Evolutionary conservation across 2,888 invertebrate species (phyloP).

Genomic region (Polydrusus cervinus): DNA sequence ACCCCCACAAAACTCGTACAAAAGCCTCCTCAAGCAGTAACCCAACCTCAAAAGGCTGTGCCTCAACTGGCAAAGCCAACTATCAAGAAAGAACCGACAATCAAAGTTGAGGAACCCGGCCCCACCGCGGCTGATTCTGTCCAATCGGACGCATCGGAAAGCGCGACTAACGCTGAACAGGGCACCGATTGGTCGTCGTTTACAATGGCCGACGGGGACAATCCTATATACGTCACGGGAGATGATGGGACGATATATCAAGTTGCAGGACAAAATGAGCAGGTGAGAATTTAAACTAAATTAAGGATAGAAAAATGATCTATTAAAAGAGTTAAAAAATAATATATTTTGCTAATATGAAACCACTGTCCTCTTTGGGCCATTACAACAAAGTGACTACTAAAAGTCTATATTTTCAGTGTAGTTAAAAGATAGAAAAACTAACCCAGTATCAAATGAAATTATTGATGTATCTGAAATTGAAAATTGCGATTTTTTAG

Average conservation of each 20-base stretch:
- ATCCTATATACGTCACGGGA: slow-evolving; percentile 85
- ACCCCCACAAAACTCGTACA: slow-evolving; percentile 16
- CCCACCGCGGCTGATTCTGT: slow-evolving; percentile 35
- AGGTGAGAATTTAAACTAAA: slow-evolving; percentile 65
- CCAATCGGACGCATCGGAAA: slow-evolving; percentile 33
- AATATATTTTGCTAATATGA: too few species aligned
- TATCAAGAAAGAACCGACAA: slow-evolving; percentile 9
- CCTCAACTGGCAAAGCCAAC: slow-evolving; percentile 19
- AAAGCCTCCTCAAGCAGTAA: not conserved
- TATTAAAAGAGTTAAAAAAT: too few species aligned
- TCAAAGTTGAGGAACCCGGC: slow-evolving; percentile 26
- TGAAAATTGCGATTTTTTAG: too few species aligned
- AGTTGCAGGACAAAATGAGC: slow-evolving; percentile 83
- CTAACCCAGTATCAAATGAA: too few species aligned
- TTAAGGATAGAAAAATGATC: too few species aligned
- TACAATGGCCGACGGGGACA: slow-evolving; percentile 69
- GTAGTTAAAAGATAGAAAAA: too few species aligned
- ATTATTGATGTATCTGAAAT: too few species aligned
- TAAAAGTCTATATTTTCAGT: too few species aligned
- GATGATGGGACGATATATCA: slow-evolving; percentile 89
- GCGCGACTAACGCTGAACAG: slow-evolving; percentile 29
- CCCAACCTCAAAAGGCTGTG: slow-evolving; percentile 10
- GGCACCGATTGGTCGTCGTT: slow-evolving; percentile 64
- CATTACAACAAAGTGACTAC: too few species aligned
- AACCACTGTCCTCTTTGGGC: too few species aligned